Percentiles rank a stretch among this genome's conserved stretches.
Conservation (phyloP, 2,113 vertebrate species). For the Pteropus alecto region DNA sequence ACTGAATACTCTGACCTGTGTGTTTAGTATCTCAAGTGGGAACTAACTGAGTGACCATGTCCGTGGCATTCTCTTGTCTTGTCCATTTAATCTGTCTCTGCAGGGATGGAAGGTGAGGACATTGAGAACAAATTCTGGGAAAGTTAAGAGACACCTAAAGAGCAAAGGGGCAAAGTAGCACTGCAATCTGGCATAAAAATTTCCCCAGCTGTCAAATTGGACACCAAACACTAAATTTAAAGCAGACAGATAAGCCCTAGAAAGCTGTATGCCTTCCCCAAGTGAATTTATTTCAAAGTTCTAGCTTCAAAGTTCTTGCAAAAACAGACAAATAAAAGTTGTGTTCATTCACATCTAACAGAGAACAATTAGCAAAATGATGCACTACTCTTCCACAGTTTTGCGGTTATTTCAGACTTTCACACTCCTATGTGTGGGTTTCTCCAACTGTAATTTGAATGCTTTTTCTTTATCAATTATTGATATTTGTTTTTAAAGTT, state of each 20-base stretch:
- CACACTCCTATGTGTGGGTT: neutral
- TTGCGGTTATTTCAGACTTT: neutral
- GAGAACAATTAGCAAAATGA: neutral
- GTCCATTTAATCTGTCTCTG: neutral
- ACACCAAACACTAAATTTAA: slow-evolving; percentile 15
- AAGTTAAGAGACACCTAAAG: neutral
- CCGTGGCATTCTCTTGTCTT: neutral
- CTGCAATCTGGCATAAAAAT: neutral
- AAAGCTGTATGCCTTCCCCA: neutral
- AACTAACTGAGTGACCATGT: neutral
- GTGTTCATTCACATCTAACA: neutral
- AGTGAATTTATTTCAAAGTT: neutral
- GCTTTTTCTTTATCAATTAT: neutral
- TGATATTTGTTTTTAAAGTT: neutral
- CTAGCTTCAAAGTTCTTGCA: neutral
- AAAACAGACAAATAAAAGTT: neutral
- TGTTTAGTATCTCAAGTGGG: neutral
- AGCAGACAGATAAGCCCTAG: neutral
- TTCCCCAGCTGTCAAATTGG: neutral
- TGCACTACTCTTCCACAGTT: neutral
- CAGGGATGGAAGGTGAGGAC: neutral
- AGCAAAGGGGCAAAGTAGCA: neutral
- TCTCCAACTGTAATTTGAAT: neutral
- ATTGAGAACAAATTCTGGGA: neutral
- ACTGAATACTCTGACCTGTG: neutral